phyloP scores from a whole-genome alignment of 1,140 invertebrate genomes.

The Geopemphigus sp. region DNA sequence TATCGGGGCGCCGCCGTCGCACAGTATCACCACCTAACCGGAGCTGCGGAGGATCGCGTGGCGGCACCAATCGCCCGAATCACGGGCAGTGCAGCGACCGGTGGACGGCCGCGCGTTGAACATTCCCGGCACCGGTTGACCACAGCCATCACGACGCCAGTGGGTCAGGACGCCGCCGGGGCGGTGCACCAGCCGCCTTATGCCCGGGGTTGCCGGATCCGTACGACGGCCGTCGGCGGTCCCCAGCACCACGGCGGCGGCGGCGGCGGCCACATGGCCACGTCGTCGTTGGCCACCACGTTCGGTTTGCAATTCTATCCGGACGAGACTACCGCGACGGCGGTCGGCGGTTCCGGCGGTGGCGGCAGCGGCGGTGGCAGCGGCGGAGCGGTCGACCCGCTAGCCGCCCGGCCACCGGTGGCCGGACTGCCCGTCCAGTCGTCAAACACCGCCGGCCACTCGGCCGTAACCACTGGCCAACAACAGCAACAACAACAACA shows the following conservation, averaged over 20 bases:
- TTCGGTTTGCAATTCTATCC: slow-evolving; percentile 52
- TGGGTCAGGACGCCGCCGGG: slow-evolving; percentile 51
- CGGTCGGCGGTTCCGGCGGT: neutral
- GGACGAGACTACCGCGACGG: slow-evolving; percentile 48
- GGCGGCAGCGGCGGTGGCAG: neutral
- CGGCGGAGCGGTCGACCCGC: slow-evolving; percentile 30
- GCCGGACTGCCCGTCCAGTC: slow-evolving; percentile 48
- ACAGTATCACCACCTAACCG: too few relatives aligned
- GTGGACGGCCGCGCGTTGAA: slow-evolving; percentile 2
- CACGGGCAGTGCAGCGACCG: neutral
- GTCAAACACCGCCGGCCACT: slow-evolving; percentile 45
- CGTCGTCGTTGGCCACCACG: slow-evolving; percentile 50
- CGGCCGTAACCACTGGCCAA: neutral
- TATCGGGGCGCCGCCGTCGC: neutral
- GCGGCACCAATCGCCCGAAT: too few relatives aligned
- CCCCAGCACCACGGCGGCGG: slow-evolving; percentile 26
- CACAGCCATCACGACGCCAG: slow-evolving; percentile 53
- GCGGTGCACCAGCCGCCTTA: slow-evolving; percentile 51
- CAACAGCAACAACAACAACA: too few relatives aligned
- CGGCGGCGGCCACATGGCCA: slow-evolving; percentile 36
- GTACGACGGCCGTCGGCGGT: slow-evolving; percentile 37
- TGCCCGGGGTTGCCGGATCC: slow-evolving; percentile 51
- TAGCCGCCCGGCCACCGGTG: slow-evolving; percentile 34
- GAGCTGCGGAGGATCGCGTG: neutral
- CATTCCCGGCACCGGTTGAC: slow-evolving; percentile 34